These are phyloP conservation scores for Bos indicus DNA, from an alignment of 2,113 vertebrate species.

Conservation along the genomic window DNA sequence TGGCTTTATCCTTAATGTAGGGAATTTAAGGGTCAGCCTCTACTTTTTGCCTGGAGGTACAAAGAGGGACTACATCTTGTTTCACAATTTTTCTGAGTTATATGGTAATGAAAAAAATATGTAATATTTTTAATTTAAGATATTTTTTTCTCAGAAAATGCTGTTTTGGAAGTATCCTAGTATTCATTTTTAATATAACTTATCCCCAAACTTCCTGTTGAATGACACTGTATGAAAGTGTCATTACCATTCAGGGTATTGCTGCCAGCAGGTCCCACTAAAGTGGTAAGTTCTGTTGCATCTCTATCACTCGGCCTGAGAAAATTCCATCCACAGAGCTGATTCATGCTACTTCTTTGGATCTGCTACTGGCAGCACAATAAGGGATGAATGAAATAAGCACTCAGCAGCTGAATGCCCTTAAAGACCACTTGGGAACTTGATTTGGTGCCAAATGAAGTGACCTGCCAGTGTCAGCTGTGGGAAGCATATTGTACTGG, in stretches of 20 bases:
- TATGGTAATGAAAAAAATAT: background rate
- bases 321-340: slow-evolving; percentile 62
- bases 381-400: slow-evolving; percentile 66
- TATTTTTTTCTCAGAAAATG: background rate
- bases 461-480: slow-evolving; percentile 74
- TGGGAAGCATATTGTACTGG: slow-evolving; percentile 65
- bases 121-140: background rate
- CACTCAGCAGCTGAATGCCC: slow-evolving; percentile 71
- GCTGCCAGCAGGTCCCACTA: background rate
- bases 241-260: background rate
- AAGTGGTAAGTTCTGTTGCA: background rate
- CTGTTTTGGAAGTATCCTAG: background rate
- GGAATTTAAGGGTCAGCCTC: background rate
- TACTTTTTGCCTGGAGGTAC: background rate
- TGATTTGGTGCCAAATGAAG: slow-evolving; percentile 74
- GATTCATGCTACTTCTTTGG: slow-evolving; percentile 66
- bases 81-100: background rate
- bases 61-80: background rate
- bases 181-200: background rate
- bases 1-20: background rate
- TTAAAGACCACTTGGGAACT: slow-evolving; percentile 74
- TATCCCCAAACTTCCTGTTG: background rate
- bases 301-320: slow-evolving; percentile 54
- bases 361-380: slow-evolving; percentile 66
- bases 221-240: background rate